Evolutionary conservation across 2,797 vertebrate species (phyloP).

Genomic region (Chelon labrosus): DNA sequence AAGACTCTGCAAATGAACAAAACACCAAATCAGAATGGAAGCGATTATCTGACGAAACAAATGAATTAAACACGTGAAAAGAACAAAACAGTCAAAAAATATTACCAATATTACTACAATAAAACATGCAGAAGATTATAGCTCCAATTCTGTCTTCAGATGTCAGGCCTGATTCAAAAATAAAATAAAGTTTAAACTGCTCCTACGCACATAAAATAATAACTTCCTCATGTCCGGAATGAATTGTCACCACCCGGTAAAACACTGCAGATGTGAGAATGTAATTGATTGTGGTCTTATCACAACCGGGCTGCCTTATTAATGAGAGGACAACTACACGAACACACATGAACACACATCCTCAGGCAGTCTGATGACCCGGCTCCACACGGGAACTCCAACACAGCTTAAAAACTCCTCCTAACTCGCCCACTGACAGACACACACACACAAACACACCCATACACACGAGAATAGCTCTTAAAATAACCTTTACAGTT

Average conservation of each 20-base stretch:
- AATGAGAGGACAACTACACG: slow-evolving; percentile 18
- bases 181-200: slow-evolving; percentile 29
- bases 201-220: background rate
- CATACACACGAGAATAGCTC: background rate
- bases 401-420: slow-evolving; percentile 41
- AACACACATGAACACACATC: slow-evolving; percentile 28
- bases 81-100: background rate
- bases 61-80: background rate
- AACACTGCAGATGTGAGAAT: slow-evolving; percentile 1
- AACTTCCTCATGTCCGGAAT: background rate
- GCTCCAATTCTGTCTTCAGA: background rate
- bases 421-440: slow-evolving; percentile 11
- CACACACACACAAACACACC: slow-evolving; percentile 16
- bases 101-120: background rate
- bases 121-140: background rate
- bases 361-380: slow-evolving; percentile 35
- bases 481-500: slow-evolving; percentile 24
- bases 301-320: background rate
- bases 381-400: slow-evolving; percentile 38
- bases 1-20: background rate
- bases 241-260: background rate
- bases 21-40: background rate
- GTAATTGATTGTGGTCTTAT: slow-evolving; percentile 6
- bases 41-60: background rate
- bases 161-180: background rate